Percentiles rank a stretch among this genome's conserved stretches.
These are phyloP conservation scores for Onthophagus sagittarius DNA, from an alignment of 2,888 invertebrate genomes.

Conservation along the genomic window DNA sequence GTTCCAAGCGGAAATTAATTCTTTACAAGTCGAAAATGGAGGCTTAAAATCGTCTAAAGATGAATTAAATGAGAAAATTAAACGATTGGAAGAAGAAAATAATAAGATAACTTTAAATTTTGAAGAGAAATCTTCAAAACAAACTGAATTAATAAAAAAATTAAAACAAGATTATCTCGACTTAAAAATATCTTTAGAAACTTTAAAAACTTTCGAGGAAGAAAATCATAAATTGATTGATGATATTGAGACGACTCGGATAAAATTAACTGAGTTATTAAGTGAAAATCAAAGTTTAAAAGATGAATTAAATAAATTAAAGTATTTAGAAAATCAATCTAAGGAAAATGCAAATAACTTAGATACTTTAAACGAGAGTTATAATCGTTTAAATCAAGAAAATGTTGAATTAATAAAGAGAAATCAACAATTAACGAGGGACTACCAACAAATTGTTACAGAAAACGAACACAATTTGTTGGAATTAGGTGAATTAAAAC, in stretches of 20 bases:
- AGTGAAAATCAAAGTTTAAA: slow-evolving; percentile 17
- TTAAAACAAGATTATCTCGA: slow-evolving; percentile 18
- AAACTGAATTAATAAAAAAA: slow-evolving; percentile 19
- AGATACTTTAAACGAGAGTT: slow-evolving; percentile 15
- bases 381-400: slow-evolving; percentile 30
- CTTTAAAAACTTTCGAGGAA: slow-evolving; percentile 17
- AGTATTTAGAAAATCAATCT: slow-evolving; percentile 6
- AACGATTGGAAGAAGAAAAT: no score
- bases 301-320: slow-evolving; percentile 12
- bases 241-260: slow-evolving; percentile 15
- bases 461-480: slow-evolving; percentile 38
- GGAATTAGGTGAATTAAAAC: slow-evolving; percentile 38
- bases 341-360: slow-evolving; percentile 7
- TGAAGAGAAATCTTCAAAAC: slow-evolving; percentile 3
- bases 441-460: slow-evolving; percentile 39
- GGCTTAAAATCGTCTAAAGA: no score
- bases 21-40: no score
- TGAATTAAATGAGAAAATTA: no score
- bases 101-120: no score
- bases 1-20: slow-evolving; percentile 27
- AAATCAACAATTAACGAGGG: slow-evolving; percentile 37
- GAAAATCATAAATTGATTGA: slow-evolving; percentile 22
- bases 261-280: slow-evolving; percentile 8
- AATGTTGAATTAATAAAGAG: slow-evolving; percentile 36
- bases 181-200: slow-evolving; percentile 15